Evolutionary conservation across 2,797 vertebrate genomes (phyloP), one percentile per base, ranked within the genome.

Genomic region (Danionella dracula): DNA sequence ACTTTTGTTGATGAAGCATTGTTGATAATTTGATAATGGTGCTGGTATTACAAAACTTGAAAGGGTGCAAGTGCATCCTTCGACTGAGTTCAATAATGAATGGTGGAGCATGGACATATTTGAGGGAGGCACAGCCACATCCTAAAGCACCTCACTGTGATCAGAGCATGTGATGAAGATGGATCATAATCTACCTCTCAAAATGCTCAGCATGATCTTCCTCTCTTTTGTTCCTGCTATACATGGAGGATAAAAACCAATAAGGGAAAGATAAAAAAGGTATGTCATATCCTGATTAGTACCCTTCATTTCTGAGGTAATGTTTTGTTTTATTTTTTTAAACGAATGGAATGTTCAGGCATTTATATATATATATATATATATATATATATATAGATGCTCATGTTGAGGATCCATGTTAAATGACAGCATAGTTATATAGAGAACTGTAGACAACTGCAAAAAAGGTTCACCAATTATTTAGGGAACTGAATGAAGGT

Each of bases 241-340:
- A 8, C 11, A 10, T 48, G 32, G 63, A 44, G 19, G 37, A 38
- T 2, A 51, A 19, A 54, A 12, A 45, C 20, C 51, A 21, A 19
- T n/a, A 38, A 12, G 51, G 61, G 27, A 8, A 15, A 54, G 6
- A 60, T 8, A 38, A 31, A 23, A 56, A 23, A 11, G 23, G 61
- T 66, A n/a, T 16, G 62, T 7, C 62, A 85, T 86, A n/a, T n/a
- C 83, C 84, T 83, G 83, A 80, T 74, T 58, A 55, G 70, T 68
- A 64, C 41, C 81, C 80, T 79, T 78, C 15, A 12, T 41, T 32
- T 51, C 11, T 40, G 21, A 41, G 40, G 46, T 16, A 41, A 10
- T 41, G 16, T 13, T 31, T 50, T 20, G 16, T 20, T 32, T 38
- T 41, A 50, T 12, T 40, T 60, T 32, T 19, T 54, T 32, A 4